phyloP scores from a whole-genome alignment of 1,140 invertebrate genomes.

The Anastatus disparis region DNA sequence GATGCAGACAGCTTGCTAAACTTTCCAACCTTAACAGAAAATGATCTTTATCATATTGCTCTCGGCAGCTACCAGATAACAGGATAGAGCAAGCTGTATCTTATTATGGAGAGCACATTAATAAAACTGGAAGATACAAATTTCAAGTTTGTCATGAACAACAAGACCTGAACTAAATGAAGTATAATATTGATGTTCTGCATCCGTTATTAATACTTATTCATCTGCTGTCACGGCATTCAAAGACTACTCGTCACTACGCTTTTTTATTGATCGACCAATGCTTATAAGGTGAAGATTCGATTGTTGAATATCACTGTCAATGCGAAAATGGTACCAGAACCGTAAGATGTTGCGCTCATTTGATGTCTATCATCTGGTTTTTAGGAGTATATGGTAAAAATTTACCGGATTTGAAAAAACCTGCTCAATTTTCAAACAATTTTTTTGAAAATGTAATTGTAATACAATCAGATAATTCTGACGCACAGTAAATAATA shows the following conservation, averaged over 20 bases:
- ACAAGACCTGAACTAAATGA: neutral
- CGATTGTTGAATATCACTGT: neutral
- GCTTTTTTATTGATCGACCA: neutral
- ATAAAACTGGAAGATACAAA: neutral
- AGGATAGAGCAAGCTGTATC: neutral
- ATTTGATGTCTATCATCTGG: neutral
- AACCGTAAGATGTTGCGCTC: neutral
- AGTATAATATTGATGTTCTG: neutral
- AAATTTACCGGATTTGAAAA: neutral
- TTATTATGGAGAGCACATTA: neutral
- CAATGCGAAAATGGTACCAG: neutral
- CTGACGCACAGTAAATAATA: too few relatives aligned
- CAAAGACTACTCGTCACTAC: neutral
- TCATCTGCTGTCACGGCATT: neutral
- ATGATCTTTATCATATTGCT: neutral
- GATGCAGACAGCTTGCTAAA: too few relatives aligned
- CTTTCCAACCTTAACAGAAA: neutral
- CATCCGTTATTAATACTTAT: neutral
- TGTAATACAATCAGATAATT: neutral
- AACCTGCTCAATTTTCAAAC: neutral
- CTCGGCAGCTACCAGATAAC: neutral
- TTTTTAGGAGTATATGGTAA: neutral
- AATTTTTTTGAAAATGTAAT: neutral
- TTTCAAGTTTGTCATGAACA: neutral
- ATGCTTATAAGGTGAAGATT: neutral